A percentile compares a stretch with the other conserved stretches of the same genome.
Evolutionary conservation across 2,113 vertebrate species (phyloP).

Genomic region (Galeopterus variegatus): DNA sequence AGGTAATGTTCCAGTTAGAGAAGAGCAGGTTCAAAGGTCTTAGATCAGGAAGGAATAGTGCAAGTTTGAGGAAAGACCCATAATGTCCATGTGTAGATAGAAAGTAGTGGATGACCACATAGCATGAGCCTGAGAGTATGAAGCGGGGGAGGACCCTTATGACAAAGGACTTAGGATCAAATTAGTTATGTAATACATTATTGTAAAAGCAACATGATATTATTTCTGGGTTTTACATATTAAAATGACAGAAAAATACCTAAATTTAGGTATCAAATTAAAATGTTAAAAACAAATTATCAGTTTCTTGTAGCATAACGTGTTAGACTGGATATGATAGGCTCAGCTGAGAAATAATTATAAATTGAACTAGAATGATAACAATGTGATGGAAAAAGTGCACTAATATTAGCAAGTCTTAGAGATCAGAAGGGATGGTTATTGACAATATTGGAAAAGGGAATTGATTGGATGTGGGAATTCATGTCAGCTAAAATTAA

Average conservation of each 20-base stretch:
- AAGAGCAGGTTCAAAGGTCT: not conserved
- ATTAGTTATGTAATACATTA: not conserved
- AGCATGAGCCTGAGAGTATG: not conserved
- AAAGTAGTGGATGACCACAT: too few species aligned
- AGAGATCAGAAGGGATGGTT: not conserved
- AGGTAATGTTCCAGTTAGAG: not conserved
- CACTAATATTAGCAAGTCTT: not conserved
- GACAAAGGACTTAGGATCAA: not conserved
- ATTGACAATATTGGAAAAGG: not conserved
- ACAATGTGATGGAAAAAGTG: not conserved
- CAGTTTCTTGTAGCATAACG: not conserved
- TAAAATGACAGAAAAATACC: not conserved
- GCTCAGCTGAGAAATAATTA: not conserved
- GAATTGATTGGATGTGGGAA: not conserved
- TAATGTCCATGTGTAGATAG: not conserved
- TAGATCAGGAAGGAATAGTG: not conserved
- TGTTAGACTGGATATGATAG: not conserved
- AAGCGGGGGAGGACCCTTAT: not conserved
- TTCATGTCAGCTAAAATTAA: too few species aligned
- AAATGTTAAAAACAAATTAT: not conserved
- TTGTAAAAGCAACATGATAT: not conserved
- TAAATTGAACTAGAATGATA: not conserved
- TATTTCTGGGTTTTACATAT: not conserved
- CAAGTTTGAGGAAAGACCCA: not conserved
- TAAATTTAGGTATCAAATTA: not conserved